Conservation (phyloP, 2,797 vertebrate genomes). For the Paedocypris micromegethes region DNA sequence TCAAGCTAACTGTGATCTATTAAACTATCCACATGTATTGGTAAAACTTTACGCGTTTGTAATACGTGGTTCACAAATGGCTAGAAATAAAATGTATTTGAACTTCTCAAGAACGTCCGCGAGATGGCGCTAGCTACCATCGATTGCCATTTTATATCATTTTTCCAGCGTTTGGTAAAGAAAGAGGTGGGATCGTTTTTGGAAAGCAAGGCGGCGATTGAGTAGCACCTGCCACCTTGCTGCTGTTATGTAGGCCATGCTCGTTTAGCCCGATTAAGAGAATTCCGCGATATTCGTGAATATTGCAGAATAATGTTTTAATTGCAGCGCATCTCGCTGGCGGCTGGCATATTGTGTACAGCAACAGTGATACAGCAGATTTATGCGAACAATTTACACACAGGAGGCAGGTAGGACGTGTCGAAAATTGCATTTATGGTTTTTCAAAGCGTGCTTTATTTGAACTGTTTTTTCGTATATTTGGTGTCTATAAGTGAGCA, state of each 20-base stretch:
- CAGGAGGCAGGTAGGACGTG: slow-evolving; percentile 33
- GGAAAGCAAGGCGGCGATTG: slow-evolving; percentile 49
- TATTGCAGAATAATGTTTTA: slow-evolving; percentile 18
- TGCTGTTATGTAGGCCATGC: slow-evolving; percentile 20
- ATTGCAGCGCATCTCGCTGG: background rate
- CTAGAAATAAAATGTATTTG: too few relatives aligned
- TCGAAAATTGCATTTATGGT: background rate
- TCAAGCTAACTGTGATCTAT: too few relatives aligned
- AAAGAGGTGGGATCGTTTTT: slow-evolving; percentile 53
- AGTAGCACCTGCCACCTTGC: slow-evolving; percentile 6
- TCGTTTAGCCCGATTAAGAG: background rate
- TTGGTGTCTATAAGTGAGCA: slow-evolving; percentile 11
- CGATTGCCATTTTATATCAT: slow-evolving; percentile 8
- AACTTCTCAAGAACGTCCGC: slow-evolving; percentile 18
- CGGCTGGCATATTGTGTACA: slow-evolving; percentile 29
- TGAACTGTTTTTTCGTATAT: background rate
- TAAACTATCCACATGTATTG: too few relatives aligned
- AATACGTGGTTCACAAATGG: too few relatives aligned
- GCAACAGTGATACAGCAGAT: slow-evolving; percentile 75
- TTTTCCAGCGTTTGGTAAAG: slow-evolving; percentile 26
- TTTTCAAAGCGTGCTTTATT: too few relatives aligned
- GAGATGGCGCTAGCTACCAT: slow-evolving; percentile 54
- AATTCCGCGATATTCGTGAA: background rate
- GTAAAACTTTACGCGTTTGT: too few relatives aligned
- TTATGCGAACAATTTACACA: slow-evolving; percentile 54